Evolutionary conservation across 2,888 invertebrate species (phyloP), one percentile per base, ranked within the genome.

Genomic region (Drosophila anomalata): DNA sequence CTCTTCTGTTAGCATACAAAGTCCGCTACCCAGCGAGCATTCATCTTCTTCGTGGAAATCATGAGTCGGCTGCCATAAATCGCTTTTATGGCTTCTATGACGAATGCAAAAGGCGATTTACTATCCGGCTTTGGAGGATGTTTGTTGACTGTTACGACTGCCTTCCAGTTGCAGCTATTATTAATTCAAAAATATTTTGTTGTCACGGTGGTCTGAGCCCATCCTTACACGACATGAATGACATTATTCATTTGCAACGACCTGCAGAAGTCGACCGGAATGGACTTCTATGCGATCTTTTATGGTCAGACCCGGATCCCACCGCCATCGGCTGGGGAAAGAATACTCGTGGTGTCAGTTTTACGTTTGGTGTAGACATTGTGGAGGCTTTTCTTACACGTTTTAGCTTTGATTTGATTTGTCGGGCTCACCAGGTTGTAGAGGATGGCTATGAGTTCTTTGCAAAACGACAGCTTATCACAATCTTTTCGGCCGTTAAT

Each of bases 311-410:
- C 93, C 97, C 97, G 1, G 98, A 98, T 91, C 98, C 98, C 93
- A 96, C 97, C 92, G 98, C 98, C 67, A 97, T 97, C 94, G 99
- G 99, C 22, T 99, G 99, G 99, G 99, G 99, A 56, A 99, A 99
- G 93, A 99, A 99, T 92, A 99, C 99, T 92, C 95, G 99, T 89
- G 99, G 99, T 60, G 99, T 99, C 81, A 98, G 98, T 89, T 99
- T 99, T 93, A 99, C 99, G 20, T 99, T 99, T 92, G 99, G 99
- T 88, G 97, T 98, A 44, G 99, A 99, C 94, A 98, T 99, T 87
- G 99, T 99, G 42, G 97, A 97, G 90, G 99, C 99, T 93, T 99
- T 99, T 94, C 94, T 99, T 91, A 97, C 98, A 93, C 98, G 99
- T 93, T 99, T 99, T 93, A 99, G 99, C 93, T 96, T 99, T 91